phyloP scores from a whole-genome alignment of 2,797 vertebrate species.

The Macroramphosus scolopax region DNA sequence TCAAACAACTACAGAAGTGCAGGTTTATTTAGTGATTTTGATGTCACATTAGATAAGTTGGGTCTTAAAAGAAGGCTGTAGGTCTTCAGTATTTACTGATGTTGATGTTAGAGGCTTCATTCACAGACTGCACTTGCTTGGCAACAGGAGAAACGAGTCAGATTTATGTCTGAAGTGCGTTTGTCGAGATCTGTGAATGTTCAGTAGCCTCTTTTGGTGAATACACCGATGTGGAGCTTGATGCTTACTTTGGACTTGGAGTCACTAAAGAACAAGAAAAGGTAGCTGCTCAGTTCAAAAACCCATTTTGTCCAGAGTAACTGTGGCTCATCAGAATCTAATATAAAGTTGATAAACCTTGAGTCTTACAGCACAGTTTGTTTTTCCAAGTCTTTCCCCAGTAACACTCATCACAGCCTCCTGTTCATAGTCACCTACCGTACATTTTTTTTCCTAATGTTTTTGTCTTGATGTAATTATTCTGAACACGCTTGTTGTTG shows the following conservation, averaged over 20 bases:
- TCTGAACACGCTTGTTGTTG: conserved; percentile 41
- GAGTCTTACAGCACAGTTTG: conserved; percentile 34
- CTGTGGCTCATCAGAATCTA: conserved; percentile 9
- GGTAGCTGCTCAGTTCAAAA: conserved; percentile 30
- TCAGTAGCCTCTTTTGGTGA: conserved; percentile 5
- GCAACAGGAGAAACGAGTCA: conserved; percentile 13
- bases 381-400: conserved; percentile 26
- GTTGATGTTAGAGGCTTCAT: no score
- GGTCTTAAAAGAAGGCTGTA: no score
- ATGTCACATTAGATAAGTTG: conserved; percentile 13
- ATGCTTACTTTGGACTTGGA: conserved; percentile 19
- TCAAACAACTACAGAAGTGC: conserved; percentile 7
- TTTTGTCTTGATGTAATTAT: conserved; percentile 43
- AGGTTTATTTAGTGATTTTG: conserved; percentile 12
- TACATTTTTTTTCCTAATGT: conserved; percentile 42
- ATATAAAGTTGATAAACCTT: conserved; percentile 13
- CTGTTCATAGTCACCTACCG: no score
- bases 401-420: conserved; percentile 28
- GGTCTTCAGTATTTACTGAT: conserved; percentile 18
- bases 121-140: conserved; percentile 7
- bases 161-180: no score
- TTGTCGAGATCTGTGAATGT: conserved; percentile 16
- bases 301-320: conserved; percentile 13
- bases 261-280: conserved; percentile 6
- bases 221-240: conserved; percentile 14